phyloP scores from a whole-genome alignment of 2,888 invertebrate species.

The Torymus tubicola region DNA sequence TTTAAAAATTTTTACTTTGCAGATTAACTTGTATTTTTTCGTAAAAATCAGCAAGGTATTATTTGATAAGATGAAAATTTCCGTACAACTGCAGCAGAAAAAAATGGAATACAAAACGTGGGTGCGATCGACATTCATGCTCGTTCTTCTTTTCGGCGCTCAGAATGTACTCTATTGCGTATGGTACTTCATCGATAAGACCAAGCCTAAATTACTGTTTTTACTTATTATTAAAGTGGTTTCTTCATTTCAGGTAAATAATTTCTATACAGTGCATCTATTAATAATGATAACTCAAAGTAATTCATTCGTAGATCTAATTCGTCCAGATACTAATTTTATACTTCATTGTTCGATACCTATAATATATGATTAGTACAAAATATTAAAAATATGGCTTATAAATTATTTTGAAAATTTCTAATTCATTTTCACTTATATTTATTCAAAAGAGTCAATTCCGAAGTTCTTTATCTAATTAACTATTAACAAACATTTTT shows the following conservation, averaged over 20 bases:
- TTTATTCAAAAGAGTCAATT: too few relatives aligned
- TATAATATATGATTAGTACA: too few relatives aligned
- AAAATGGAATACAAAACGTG: constrained; percentile 42
- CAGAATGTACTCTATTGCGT: constrained; percentile 28
- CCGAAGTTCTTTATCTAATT: too few relatives aligned
- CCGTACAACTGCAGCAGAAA: constrained; percentile 31
- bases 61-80: constrained; percentile 27
- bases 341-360: too few relatives aligned
- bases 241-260: constrained; percentile 40
- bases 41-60: constrained; percentile 21
- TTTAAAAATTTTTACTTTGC: background rate
- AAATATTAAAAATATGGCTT: too few relatives aligned
- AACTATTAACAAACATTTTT: too few relatives aligned
- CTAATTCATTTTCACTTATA: too few relatives aligned
- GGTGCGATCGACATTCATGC: constrained; percentile 41
- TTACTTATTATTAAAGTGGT: constrained; percentile 23
- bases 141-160: constrained; percentile 28
- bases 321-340: too few relatives aligned
- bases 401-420: too few relatives aligned
- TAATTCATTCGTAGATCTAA: too few relatives aligned
- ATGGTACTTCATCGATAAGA: constrained; percentile 34
- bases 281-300: too few relatives aligned
- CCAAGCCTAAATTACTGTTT: constrained; percentile 32
- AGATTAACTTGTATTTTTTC: constrained; percentile 43
- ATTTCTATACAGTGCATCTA: too few relatives aligned